Evolutionary conservation across 2,113 vertebrate genomes (phyloP).

Genomic region (Saguinus midas): DNA sequence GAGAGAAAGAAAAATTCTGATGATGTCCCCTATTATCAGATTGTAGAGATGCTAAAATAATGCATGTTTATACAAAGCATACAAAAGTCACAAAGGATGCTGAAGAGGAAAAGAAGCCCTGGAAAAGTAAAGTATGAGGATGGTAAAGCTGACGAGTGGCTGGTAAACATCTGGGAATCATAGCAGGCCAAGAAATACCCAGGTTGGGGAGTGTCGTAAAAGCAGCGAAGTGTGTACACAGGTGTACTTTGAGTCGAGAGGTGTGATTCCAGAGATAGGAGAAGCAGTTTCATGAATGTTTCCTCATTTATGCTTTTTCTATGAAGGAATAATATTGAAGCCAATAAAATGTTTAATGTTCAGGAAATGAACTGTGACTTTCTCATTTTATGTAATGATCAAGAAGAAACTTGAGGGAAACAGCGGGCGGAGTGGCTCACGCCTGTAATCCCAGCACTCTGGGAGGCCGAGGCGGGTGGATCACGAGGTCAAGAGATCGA

Average conservation of each 20-base stretch:
- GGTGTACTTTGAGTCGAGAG: neutral
- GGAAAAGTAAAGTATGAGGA: neutral
- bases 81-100: neutral
- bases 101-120: neutral
- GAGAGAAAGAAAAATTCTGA: neutral
- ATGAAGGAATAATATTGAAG: neutral
- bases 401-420: neutral
- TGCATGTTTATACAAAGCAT: neutral
- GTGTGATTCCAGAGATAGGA: neutral
- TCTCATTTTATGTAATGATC: constrained; percentile 7
- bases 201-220: neutral
- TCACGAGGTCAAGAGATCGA: too few relatives aligned
- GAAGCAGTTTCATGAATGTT: neutral
- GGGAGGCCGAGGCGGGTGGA: too few relatives aligned
- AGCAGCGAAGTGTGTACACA: neutral
- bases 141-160: neutral
- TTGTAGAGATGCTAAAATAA: neutral
- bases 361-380: neutral
- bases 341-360: constrained; percentile 36
- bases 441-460: too few relatives aligned
- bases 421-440: too few relatives aligned
- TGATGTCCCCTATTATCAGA: neutral
- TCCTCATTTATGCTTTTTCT: neutral
- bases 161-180: neutral
- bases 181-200: neutral